These are phyloP conservation scores for Stenichneumon culpator DNA, from an alignment of 2,888 invertebrate species.

Conservation along the genomic window DNA sequence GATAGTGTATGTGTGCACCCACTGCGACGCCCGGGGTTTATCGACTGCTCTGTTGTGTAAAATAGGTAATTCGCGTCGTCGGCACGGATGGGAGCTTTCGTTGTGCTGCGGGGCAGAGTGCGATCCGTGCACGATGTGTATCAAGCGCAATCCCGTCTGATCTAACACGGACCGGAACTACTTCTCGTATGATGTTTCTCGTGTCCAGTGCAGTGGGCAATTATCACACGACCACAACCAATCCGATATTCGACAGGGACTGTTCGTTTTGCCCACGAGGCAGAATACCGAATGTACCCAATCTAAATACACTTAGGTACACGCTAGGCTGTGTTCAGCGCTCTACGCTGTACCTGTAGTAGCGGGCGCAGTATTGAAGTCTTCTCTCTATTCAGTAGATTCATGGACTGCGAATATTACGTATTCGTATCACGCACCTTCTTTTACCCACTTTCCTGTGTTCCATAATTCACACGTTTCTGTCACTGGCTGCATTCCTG, in stretches of 20 bases:
- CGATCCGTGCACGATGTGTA: neutral
- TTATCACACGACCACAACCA: slow-evolving; percentile 10
- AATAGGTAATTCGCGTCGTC: slow-evolving; percentile 3
- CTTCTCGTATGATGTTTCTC: neutral
- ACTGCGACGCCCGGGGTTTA: neutral
- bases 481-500: neutral
- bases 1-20: neutral
- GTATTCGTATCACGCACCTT: neutral
- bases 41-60: neutral
- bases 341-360: no score
- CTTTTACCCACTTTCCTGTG: neutral
- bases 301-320: slow-evolving; percentile 15
- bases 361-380: neutral
- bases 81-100: neutral
- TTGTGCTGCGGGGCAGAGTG: neutral
- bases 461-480: neutral
- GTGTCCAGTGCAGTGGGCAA: slow-evolving; percentile 6
- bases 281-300: neutral
- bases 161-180: slow-evolving; percentile 28
- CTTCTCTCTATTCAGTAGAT: neutral
- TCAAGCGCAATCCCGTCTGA: slow-evolving; percentile 34
- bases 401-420: neutral
- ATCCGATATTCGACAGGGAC: neutral
- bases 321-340: neutral
- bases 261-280: neutral